phyloP scores from a whole-genome alignment of 2,797 vertebrate species.

The Trachops cirrhosus region DNA sequence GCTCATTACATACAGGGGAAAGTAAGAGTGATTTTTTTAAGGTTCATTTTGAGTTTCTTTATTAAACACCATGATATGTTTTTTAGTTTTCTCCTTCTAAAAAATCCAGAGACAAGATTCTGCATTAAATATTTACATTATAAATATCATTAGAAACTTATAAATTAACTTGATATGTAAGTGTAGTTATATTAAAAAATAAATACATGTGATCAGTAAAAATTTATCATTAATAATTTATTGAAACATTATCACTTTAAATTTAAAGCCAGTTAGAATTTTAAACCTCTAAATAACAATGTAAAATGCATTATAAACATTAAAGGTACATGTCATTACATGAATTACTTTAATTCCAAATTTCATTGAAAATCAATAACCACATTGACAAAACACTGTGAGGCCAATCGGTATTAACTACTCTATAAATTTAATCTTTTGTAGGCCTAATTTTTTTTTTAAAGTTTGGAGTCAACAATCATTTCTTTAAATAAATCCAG shows the following conservation, averaged over 20 bases:
- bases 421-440: neutral
- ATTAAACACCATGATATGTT: neutral
- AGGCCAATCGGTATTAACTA: neutral
- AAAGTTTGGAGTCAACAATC: neutral
- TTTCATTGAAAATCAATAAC: neutral
- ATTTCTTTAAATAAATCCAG: neutral
- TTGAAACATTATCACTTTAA: neutral
- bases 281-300: neutral
- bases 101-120: neutral
- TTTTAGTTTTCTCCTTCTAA: neutral
- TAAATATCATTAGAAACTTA: neutral
- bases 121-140: neutral
- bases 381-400: neutral
- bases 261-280: neutral
- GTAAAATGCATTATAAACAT: neutral
- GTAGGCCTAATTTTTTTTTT: neutral
- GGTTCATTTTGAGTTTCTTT: neutral
- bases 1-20: neutral
- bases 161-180: neutral
- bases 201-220: neutral
- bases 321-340: neutral
- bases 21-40: neutral
- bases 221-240: neutral
- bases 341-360: neutral
- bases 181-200: neutral